Base-by-base conservation (phyloP, 2,113 vertebrate genomes). In the Lasiurus borealis region DNA sequence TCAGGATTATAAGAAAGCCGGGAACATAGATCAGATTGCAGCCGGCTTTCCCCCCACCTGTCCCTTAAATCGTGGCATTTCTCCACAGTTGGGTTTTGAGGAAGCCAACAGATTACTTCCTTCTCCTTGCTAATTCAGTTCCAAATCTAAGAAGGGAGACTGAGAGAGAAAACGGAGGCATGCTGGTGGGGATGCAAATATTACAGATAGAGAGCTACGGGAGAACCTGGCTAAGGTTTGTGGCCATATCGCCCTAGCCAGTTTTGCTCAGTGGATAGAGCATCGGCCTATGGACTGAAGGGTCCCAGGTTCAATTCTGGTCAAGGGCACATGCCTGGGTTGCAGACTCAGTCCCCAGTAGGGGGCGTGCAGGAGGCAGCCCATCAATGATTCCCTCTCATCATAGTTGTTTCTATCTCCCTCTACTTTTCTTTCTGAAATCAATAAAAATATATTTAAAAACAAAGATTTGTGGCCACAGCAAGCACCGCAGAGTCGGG, bases 31-130 rank as follows among this genome's bases (percentile, higher is more conserved):
- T 89, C 83, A 75, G 31, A 83, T 68, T 64, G 34, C 83, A 69
- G 64, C 48, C 50, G 29, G 64, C 31, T 90, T 36, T 90, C 85
- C 54, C 31, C 21, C 72, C 81, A 88, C 77, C 82, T 82, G 82
- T 78, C 25, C 54, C 82, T 95, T 85, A 73, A 85, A 85, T 93
- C 54, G 75, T 88, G 82, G 48, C 81, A 75, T 69, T 83, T 84
- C 90, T n/a, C 85, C 77, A 84, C 25, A 52, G 48, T 34, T 85
- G 25, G 9, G 25, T 62, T n/a, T 86, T 72, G 36, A 91, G 72
- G 44, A 94, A 5, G 73, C 64, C 77, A 85, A 85, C 64, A 82
- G 85, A 93, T 73, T 18, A 78, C 2, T 18, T 19, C 18, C 48
- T 92, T 82, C 68, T 14, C 46, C 68, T 85, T 85, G 52, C 29